These are phyloP conservation scores for Antedon mediterranea DNA, from an alignment of 53 echinoderm and acorn worm species.

Conservation along the genomic window DNA sequence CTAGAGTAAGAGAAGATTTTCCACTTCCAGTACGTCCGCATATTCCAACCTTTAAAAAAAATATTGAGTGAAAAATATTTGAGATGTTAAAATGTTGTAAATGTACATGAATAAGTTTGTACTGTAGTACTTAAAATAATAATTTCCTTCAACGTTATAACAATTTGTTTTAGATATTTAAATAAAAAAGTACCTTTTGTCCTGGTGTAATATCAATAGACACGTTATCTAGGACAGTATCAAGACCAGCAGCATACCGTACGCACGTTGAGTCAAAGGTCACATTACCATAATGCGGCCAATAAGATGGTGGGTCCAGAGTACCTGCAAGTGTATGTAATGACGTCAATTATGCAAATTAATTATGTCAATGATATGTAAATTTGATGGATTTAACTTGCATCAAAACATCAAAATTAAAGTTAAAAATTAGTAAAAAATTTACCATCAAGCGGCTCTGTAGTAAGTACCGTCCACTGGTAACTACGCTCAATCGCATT, in stretches of 20 bases:
- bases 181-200: slow-evolving; percentile 23
- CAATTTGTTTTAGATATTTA: too few relatives aligned
- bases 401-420: too few relatives aligned
- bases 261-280: slow-evolving; percentile 21
- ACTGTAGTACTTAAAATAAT: too few relatives aligned
- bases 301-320: slow-evolving; percentile 5
- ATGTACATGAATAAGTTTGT: too few relatives aligned
- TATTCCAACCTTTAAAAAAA: slow-evolving; percentile 24
- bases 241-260: slow-evolving; percentile 21
- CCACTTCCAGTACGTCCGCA: slow-evolving; percentile 37
- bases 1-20: slow-evolving; percentile 31
- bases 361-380: too few relatives aligned
- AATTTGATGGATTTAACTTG: too few relatives aligned
- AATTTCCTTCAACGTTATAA: too few relatives aligned
- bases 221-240: slow-evolving; percentile 22
- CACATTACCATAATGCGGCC: slow-evolving; percentile 24
- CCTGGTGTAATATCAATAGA: slow-evolving; percentile 21
- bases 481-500: not conserved
- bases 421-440: too few relatives aligned
- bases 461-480: not conserved
- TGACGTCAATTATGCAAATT: too few relatives aligned
- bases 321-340: not conserved
- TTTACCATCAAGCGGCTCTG: not conserved
- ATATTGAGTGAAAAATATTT: too few relatives aligned
- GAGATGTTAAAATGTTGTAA: too few relatives aligned